These are phyloP conservation scores for Caenorhabditis latens DNA, from an alignment of 1,140 invertebrate genomes.

Conservation along the genomic window DNA sequence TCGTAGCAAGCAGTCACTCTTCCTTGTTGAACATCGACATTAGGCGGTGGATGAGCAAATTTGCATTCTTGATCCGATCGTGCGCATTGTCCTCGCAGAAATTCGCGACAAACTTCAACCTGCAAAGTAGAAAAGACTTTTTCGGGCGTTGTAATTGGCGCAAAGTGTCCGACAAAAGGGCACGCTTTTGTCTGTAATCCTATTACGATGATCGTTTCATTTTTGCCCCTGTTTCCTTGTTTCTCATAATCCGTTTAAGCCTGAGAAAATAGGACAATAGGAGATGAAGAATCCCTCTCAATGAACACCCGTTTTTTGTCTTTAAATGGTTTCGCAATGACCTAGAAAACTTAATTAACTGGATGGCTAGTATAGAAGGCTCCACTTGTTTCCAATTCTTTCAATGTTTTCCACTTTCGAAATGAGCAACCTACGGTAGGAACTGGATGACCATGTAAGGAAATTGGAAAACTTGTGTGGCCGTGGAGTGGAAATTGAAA, in stretches of 20 bases:
- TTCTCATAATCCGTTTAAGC: slow-evolving; percentile 7
- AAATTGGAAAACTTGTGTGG: background rate
- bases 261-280: background rate
- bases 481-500: background rate
- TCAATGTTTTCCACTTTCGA: background rate
- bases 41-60: slow-evolving; percentile 98
- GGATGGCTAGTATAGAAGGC: background rate
- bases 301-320: background rate
- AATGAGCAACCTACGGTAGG: background rate
- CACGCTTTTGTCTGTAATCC: slow-evolving; percentile 16
- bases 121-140: slow-evolving; percentile 40
- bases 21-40: slow-evolving; percentile 99
- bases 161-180: slow-evolving; percentile 2
- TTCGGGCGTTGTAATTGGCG: slow-evolving; percentile 18
- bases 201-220: slow-evolving; percentile 12
- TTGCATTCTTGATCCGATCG: slow-evolving; percentile 99
- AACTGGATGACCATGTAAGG: background rate
- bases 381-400: background rate
- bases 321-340: slow-evolving; percentile 46
- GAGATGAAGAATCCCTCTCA: background rate
- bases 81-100: slow-evolving; percentile 98
- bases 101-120: slow-evolving; percentile 98
- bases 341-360: slow-evolving; percentile 48
- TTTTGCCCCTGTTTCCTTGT: background rate
- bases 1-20: slow-evolving; percentile 99